Evolutionary conservation across 1,140 invertebrate species (phyloP).

Genomic region (Hycleus phaleratus): DNA sequence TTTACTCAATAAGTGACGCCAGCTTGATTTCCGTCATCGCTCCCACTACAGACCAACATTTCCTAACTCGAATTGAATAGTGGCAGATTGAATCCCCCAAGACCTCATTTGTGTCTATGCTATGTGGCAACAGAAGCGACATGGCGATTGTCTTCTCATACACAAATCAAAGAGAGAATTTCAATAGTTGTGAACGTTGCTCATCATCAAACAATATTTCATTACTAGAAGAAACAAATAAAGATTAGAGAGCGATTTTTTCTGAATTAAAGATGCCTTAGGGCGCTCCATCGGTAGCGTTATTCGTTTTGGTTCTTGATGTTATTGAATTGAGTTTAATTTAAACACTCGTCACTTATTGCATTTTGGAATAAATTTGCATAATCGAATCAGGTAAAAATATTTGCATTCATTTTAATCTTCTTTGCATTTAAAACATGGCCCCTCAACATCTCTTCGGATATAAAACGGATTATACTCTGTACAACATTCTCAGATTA

Average conservation of each 20-base stretch:
- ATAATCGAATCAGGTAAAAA: constrained; percentile 14
- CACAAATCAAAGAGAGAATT: no score
- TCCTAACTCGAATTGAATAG: constrained; percentile 15
- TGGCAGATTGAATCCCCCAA: constrained; percentile 11
- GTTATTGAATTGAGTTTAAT: constrained; percentile 15
- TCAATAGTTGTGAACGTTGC: no score
- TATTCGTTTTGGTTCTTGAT: constrained; percentile 9
- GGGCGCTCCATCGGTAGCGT: constrained; percentile 2
- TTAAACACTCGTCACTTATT: constrained; percentile 13
- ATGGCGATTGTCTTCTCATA: no score
- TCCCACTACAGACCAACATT: no score
- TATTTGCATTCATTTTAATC: constrained; percentile 15
- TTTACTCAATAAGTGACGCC: constrained; percentile 18
- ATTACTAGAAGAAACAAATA: no score
- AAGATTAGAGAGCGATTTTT: not conserved
- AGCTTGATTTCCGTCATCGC: constrained; percentile 11
- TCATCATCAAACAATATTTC: no score
- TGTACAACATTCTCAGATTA: no score
- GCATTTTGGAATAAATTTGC: constrained; percentile 12
- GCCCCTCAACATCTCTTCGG: constrained; percentile 4
- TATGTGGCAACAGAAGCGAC: not conserved
- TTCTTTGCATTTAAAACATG: constrained; percentile 14
- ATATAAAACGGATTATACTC: no score
- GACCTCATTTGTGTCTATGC: not conserved
- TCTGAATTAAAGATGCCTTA: constrained; percentile 5